phyloP scores from a whole-genome alignment of 2,113 vertebrate genomes.

The Chamaea fasciata region DNA sequence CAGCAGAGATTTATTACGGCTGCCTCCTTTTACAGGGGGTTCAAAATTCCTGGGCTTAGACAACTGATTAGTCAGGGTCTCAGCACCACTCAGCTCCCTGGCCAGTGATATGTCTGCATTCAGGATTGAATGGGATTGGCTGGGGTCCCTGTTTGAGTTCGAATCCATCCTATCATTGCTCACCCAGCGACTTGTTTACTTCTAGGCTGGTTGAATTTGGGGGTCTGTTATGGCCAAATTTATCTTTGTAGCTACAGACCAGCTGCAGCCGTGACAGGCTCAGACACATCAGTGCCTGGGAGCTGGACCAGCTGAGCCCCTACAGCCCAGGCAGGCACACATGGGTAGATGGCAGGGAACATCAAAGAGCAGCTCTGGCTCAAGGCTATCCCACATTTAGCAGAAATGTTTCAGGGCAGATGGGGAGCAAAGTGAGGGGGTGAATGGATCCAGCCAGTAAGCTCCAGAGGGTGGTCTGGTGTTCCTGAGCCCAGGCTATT shows the following conservation, averaged over 20 bases:
- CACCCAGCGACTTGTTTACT: background rate
- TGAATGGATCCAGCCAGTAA: background rate
- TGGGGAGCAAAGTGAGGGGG: background rate
- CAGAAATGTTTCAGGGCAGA: background rate
- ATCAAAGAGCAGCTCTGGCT: conserved; percentile 1
- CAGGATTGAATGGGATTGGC: background rate
- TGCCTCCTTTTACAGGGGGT: background rate
- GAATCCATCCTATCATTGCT: background rate
- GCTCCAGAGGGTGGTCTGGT: background rate
- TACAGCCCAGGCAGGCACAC: background rate
- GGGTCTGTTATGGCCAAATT: background rate
- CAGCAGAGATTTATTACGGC: background rate
- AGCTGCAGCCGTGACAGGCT: background rate
- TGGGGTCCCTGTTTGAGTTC: background rate
- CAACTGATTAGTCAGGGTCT: background rate
- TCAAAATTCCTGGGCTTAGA: background rate
- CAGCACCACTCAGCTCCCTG: background rate
- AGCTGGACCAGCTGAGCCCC: background rate
- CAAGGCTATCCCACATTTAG: background rate
- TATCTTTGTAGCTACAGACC: background rate
- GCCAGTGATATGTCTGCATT: background rate
- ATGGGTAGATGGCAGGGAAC: background rate
- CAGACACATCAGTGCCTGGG: background rate
- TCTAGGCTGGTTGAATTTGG: background rate
- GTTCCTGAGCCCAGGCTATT: background rate